phyloP scores from a whole-genome alignment of 1,140 invertebrate species.

The Procambarus virginalis region DNA sequence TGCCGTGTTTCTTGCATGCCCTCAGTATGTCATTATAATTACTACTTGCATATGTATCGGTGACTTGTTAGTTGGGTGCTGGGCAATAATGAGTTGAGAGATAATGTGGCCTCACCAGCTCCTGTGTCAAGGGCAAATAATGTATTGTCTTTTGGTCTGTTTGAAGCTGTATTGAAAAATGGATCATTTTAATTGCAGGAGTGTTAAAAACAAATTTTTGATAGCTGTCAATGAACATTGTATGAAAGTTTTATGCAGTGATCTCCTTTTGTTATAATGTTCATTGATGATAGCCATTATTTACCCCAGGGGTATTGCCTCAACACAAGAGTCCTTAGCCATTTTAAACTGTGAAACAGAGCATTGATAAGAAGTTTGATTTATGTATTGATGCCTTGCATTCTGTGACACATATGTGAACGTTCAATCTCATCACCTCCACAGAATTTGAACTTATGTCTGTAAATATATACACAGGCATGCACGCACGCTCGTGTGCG shows the following conservation, averaged over 20 bases:
- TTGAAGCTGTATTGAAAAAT: not conserved
- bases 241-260: not conserved
- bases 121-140: not conserved
- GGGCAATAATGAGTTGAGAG: constrained; percentile 8
- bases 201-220: not conserved
- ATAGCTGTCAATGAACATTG: not conserved
- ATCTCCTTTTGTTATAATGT: not conserved
- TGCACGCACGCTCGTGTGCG: too few relatives aligned
- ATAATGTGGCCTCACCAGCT: not conserved
- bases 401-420: too few relatives aligned
- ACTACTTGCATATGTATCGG: constrained; percentile 44
- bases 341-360: too few relatives aligned
- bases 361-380: too few relatives aligned
- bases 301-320: not conserved
- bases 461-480: too few relatives aligned
- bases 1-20: constrained; percentile 68
- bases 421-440: too few relatives aligned
- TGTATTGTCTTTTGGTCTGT: not conserved
- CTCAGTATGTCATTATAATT: constrained; percentile 49
- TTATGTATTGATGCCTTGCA: too few relatives aligned
- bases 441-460: too few relatives aligned
- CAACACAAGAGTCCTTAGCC: not conserved
- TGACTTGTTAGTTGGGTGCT: constrained; percentile 44
- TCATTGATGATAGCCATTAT: not conserved
- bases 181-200: not conserved